Base-by-base conservation (phyloP, 2,888 invertebrate species). In the Abrostola tripartita region DNA sequence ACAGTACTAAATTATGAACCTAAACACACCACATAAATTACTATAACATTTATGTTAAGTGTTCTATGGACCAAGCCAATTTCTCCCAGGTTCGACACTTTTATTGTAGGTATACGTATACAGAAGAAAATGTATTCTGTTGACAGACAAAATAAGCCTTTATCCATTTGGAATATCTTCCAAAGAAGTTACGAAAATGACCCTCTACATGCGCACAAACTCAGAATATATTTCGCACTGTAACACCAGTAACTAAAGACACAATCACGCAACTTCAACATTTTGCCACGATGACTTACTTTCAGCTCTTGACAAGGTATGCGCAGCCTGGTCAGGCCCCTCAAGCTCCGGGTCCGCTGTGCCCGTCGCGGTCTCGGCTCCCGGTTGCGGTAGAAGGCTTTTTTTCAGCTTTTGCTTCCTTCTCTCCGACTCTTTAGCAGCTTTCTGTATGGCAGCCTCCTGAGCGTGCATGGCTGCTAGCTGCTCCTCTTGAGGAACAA, bases 401-500 rank as follows among this genome's bases (percentile, higher is more conserved):
- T 91, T 85, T 78, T 95, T 95, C 37, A 96, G 89, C 47, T 84
- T 83, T 65, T 89, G 85, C 80, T 96, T 96, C 35, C 96, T 88
- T 2, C 86, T 87, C 66, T 96, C 95, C 0, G 96, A 96, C 78
- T 96, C 95, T 68, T 92, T 90, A 44, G 95, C 93, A 8, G 96
- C 92, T 61, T 91, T 89, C 75, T 94, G 92, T 65, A 96, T 95
- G 0, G 95, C 89, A 1, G 90, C 88, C 71, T 96, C 95, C 58
- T 96, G 95, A 8, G 95, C 95, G 69, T 92, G 83, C 86, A 93
- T 87, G 1, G 87, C 91, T 78, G 84, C 69, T 0, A 94, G 44
- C 40, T 81, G 80, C 61, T 92, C 92, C 12, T 94, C 93, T 82
- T 90, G 87, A 0, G 89, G 81, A 1, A 90, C 84, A 56, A 90